Percentiles rank a stretch among this genome's conserved stretches.
Evolutionary conservation across 2,113 vertebrate species (phyloP).

Genomic region (Chrysemys picta): DNA sequence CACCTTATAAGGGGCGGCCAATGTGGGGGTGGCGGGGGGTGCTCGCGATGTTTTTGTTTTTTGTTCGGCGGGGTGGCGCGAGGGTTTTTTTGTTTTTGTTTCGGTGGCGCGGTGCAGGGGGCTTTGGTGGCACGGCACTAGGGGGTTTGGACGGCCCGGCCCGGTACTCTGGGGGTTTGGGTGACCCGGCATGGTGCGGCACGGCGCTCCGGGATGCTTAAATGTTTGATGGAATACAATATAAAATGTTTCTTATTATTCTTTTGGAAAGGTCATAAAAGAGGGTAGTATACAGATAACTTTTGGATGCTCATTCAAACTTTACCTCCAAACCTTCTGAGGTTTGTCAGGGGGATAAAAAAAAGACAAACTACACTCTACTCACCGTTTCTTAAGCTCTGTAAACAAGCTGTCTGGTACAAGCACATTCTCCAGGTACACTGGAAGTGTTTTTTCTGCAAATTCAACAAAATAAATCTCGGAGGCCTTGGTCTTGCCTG

Average conservation of each 20-base stretch:
- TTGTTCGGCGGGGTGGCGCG: no score
- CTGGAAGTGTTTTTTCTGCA: not conserved
- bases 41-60: no score
- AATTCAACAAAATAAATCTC: not conserved
- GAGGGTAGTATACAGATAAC: not conserved
- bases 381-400: conserved; percentile 76
- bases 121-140: no score
- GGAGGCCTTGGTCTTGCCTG: not conserved
- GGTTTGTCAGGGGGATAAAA: not conserved
- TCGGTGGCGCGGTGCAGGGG: no score
- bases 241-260: not conserved
- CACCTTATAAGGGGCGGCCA: not conserved
- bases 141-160: no score
- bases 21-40: no score
- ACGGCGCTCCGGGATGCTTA: not conserved
- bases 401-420: conserved; percentile 34
- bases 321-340: not conserved
- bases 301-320: not conserved
- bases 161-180: no score
- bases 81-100: no score
- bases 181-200: no score
- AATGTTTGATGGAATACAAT: not conserved
- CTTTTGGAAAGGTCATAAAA: not conserved
- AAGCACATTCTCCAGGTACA: conserved; percentile 54
- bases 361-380: not conserved